A percentile compares a stretch with the other conserved stretches of the same genome.
phyloP scores from a whole-genome alignment of 2,797 vertebrate genomes.

The Lagodon rhomboides region DNA sequence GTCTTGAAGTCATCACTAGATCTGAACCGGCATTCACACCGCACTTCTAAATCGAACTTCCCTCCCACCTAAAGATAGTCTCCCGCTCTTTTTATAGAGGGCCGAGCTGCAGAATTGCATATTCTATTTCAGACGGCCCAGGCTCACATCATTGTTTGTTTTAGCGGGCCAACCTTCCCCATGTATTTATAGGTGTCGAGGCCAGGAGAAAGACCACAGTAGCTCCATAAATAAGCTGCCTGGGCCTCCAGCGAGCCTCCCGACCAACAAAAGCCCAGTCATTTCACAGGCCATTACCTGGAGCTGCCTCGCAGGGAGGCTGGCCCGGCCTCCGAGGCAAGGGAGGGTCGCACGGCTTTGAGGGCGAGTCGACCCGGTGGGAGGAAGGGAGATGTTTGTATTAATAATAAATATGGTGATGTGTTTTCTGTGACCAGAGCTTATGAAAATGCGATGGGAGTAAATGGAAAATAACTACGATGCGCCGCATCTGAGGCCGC shows the following conservation, averaged over 20 bases:
- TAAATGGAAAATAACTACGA: constrained; percentile 67
- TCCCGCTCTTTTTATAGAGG: constrained; percentile 70
- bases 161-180: constrained; percentile 77
- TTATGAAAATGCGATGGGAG: constrained; percentile 53
- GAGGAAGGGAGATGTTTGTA: constrained; percentile 71
- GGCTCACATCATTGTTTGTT: constrained; percentile 85
- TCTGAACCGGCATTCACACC: constrained; percentile 59
- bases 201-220: constrained; percentile 82
- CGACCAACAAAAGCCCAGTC: constrained; percentile 84
- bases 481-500: constrained; percentile 20
- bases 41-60: constrained; percentile 64
- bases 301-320: constrained; percentile 68
- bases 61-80: constrained; percentile 75
- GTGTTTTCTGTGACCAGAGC: constrained; percentile 60
- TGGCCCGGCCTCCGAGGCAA: constrained; percentile 38
- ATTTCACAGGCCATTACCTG: constrained; percentile 85
- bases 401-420: constrained; percentile 76
- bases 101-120: constrained; percentile 75
- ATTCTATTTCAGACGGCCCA: constrained; percentile 80
- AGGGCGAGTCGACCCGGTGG: constrained; percentile 53
- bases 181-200: constrained; percentile 84
- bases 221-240: constrained; percentile 85
- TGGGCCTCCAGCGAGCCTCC: constrained; percentile 73
- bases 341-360: constrained; percentile 60
- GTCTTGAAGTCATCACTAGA: constrained; percentile 59